These are phyloP conservation scores for Anagyrus pseudococci DNA, from an alignment of 2,888 invertebrate species.

Conservation along the genomic window DNA sequence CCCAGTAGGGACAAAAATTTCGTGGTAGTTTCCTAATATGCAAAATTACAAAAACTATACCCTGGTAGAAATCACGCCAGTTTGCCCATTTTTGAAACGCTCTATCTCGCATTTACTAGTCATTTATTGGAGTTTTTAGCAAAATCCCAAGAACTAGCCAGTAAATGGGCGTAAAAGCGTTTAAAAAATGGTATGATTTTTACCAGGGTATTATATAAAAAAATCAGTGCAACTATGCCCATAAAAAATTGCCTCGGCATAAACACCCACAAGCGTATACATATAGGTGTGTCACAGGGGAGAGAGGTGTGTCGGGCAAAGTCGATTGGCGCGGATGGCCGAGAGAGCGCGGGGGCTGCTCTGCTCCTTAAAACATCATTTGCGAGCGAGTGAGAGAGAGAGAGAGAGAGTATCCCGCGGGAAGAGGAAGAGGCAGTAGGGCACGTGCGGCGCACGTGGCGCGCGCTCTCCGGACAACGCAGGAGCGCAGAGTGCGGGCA, in stretches of 20 bases:
- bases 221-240: no score
- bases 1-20: no score
- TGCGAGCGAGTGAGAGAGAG: constrained; percentile 19
- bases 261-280: neutral
- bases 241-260: neutral
- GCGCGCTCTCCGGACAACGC: neutral
- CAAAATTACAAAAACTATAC: no score
- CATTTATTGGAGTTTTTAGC: no score
- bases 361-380: constrained; percentile 22
- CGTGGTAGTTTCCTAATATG: no score
- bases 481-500: constrained; percentile 12
- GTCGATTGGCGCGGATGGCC: neutral
- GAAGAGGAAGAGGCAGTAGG: constrained; percentile 15
- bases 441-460: constrained; percentile 26
- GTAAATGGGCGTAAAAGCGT: no score
- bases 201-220: no score
- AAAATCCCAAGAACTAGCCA: no score
- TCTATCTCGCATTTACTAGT: no score
- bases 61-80: no score
- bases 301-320: neutral
- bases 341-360: neutral
- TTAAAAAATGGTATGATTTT: no score
- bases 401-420: constrained; percentile 12
- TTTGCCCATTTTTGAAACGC: no score
- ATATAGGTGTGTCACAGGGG: neutral